phyloP scores from a whole-genome alignment of 92 coral and sea anemone genomes.

The Micromussa lordhowensis region DNA sequence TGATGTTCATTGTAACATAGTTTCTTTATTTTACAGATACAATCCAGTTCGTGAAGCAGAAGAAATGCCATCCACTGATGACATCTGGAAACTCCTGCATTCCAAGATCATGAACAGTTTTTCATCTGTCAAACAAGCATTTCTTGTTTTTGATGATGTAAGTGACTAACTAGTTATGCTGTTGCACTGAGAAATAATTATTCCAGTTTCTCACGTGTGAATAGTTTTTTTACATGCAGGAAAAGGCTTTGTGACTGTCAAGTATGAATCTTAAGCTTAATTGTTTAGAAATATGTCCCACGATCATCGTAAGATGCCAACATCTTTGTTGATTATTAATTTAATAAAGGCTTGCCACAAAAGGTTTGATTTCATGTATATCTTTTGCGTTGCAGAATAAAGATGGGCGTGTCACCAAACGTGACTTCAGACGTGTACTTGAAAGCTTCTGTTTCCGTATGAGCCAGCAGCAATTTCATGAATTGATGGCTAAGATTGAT shows the following conservation, averaged over 20 bases:
- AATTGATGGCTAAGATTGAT: slow-evolving; percentile 91
- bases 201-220: too few species aligned
- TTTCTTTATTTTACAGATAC: slow-evolving; percentile 39
- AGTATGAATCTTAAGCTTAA: neutral
- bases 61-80: slow-evolving; percentile 81
- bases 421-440: slow-evolving; percentile 92
- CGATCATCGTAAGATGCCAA: neutral
- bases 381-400: slow-evolving; percentile 73
- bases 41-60: slow-evolving; percentile 90
- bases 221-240: neutral
- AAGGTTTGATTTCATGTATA: neutral
- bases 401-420: slow-evolving; percentile 92
- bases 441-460: slow-evolving; percentile 97
- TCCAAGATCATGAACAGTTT: slow-evolving; percentile 88
- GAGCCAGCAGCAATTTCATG: slow-evolving; percentile 88
- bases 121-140: slow-evolving; percentile 94
- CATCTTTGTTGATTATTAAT: neutral
- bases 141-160: slow-evolving; percentile 99
- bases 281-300: neutral
- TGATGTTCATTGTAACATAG: too few species aligned
- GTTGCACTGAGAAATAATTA: too few species aligned
- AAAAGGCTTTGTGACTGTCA: neutral
- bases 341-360: neutral
- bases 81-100: slow-evolving; percentile 89
- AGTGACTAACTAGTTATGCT: too few species aligned